A percentile compares a stretch with the other conserved stretches of the same genome.
Conservation (phyloP, 2,888 invertebrate genomes). For the Eristalis intricaria region DNA sequence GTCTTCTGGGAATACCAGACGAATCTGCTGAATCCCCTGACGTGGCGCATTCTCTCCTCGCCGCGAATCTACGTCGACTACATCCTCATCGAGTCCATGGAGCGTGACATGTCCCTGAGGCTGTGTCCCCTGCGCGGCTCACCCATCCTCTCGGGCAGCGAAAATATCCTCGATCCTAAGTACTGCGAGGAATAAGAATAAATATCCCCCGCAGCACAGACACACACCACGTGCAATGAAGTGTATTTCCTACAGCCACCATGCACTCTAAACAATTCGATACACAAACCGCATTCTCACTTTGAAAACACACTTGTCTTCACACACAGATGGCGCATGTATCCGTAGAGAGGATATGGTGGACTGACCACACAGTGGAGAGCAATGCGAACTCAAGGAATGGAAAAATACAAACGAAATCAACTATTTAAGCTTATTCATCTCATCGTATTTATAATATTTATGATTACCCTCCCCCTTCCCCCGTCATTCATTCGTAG, state of each 20-base stretch:
- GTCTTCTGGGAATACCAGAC: slow-evolving; percentile 91
- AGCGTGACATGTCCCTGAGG: slow-evolving; percentile 83
- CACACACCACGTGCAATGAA: slow-evolving; percentile 19
- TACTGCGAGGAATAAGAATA: slow-evolving; percentile 76
- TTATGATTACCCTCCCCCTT: slow-evolving; percentile 6
- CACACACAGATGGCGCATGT: slow-evolving; percentile 22
- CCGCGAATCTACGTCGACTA: slow-evolving; percentile 89
- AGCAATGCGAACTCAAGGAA: slow-evolving; percentile 18
- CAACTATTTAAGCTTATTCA: slow-evolving; percentile 23
- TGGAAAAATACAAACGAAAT: slow-evolving; percentile 13
- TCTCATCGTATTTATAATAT: slow-evolving; percentile 49
- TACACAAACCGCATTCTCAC: slow-evolving; percentile 41
- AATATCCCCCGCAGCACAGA: background rate
- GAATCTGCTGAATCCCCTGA: slow-evolving; percentile 90
- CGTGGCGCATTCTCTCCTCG: slow-evolving; percentile 89
- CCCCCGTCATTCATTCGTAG: slow-evolving; percentile 15
- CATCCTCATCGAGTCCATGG: slow-evolving; percentile 87
- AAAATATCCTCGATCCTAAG: slow-evolving; percentile 77
- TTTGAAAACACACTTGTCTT: background rate
- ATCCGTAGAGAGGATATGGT: background rate
- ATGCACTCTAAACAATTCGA: slow-evolving; percentile 2
- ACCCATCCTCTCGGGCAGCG: slow-evolving; percentile 85
- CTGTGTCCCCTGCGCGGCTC: slow-evolving; percentile 86
- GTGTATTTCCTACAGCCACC: background rate
- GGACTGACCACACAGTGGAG: background rate